Conservation (phyloP, 2,888 invertebrate species). For the Drosophila gaucha region DNA sequence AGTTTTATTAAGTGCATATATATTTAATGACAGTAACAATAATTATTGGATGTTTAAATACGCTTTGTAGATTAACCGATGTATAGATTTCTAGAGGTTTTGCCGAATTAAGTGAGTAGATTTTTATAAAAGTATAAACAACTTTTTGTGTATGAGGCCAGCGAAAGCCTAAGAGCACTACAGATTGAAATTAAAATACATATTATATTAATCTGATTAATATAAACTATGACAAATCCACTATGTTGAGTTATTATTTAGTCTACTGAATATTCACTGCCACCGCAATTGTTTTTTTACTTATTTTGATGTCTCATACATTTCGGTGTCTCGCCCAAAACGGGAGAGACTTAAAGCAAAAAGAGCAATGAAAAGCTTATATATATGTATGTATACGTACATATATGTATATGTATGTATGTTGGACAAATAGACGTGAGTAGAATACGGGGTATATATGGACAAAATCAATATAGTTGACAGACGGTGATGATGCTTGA, state of each 20-base stretch:
- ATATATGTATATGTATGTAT: neutral
- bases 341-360: constrained; percentile 42
- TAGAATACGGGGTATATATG: neutral
- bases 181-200: constrained; percentile 12
- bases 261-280: constrained; percentile 8
- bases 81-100: neutral
- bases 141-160: constrained; percentile 1
- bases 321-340: constrained; percentile 36
- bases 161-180: constrained; percentile 2
- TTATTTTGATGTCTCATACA: constrained; percentile 33
- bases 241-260: constrained; percentile 2
- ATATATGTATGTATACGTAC: neutral
- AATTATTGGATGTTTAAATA: neutral
- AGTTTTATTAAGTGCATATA: neutral
- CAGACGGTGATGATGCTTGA: neutral
- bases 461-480: neutral
- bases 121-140: constrained; percentile 2
- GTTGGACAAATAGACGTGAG: neutral
- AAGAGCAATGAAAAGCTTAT: constrained; percentile 54
- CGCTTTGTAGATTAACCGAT: neutral
- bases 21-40: constrained; percentile 4
- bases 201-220: constrained; percentile 9
- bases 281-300: constrained; percentile 27
- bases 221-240: neutral
- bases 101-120: constrained; percentile 6